These are phyloP conservation scores for Lagria hirta DNA, from an alignment of 2,888 invertebrate species.

Conservation along the genomic window DNA sequence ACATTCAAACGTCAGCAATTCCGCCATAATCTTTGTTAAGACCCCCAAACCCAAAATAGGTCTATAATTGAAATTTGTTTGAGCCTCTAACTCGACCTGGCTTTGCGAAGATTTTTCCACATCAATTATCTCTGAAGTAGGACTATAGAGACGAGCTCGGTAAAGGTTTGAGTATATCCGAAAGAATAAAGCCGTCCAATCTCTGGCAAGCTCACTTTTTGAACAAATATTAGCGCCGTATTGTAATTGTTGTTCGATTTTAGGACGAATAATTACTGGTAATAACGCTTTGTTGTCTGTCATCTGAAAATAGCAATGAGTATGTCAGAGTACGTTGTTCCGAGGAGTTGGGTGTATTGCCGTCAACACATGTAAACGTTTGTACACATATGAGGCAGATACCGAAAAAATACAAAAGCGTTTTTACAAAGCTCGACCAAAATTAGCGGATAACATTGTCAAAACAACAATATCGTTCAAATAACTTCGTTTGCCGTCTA, in stretches of 20 bases:
- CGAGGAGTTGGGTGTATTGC: too few species aligned
- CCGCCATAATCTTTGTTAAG: slow-evolving; percentile 41
- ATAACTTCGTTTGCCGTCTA: too few species aligned
- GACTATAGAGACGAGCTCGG: slow-evolving; percentile 41
- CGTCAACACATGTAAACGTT: too few species aligned
- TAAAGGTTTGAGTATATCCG: slow-evolving; percentile 45
- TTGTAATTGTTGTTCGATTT: slow-evolving; percentile 46
- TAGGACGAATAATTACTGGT: slow-evolving; percentile 43
- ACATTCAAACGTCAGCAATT: slow-evolving; percentile 32
- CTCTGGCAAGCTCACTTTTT: slow-evolving; percentile 42
- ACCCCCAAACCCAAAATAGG: slow-evolving; percentile 41
- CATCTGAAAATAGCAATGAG: slow-evolving; percentile 25
- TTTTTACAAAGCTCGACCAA: too few species aligned
- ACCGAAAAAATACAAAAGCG: too few species aligned
- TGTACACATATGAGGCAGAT: too few species aligned
- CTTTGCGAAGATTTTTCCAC: slow-evolving; percentile 43
- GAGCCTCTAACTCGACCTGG: slow-evolving; percentile 43
- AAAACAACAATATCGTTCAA: too few species aligned
- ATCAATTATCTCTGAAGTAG: slow-evolving; percentile 38
- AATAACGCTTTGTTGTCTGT: slow-evolving; percentile 30
- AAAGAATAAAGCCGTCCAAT: slow-evolving; percentile 47
- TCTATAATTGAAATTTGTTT: slow-evolving; percentile 39
- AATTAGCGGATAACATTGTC: too few species aligned
- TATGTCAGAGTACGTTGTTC: too few species aligned
- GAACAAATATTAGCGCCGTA: slow-evolving; percentile 43